A percentile compares a stretch with the other conserved stretches of the same genome.
Evolutionary conservation across 2,888 invertebrate genomes (phyloP).

Genomic region (Rotaria sp.): DNA sequence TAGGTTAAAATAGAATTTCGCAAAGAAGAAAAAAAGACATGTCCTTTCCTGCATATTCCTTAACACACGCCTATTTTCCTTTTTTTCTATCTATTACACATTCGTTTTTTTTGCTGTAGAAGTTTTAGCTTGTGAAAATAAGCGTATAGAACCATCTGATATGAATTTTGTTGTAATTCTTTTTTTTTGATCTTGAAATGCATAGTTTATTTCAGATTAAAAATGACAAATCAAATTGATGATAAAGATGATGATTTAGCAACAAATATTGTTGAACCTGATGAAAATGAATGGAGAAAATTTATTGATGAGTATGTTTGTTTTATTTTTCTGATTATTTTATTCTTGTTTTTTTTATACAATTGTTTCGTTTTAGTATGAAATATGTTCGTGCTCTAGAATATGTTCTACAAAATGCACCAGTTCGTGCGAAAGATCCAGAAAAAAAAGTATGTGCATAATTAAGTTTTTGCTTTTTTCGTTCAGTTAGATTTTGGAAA

Average conservation of each 20-base stretch:
- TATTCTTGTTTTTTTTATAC: neutral
- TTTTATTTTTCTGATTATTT: neutral
- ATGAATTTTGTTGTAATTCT: neutral
- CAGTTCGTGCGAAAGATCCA: neutral
- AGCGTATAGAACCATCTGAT: neutral
- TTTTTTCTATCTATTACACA: neutral
- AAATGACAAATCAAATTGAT: constrained; percentile 4
- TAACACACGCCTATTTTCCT: neutral
- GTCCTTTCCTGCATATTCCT: neutral
- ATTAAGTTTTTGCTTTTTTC: neutral
- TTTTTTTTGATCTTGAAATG: neutral
- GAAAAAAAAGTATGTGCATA: neutral
- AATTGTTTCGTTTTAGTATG: neutral
- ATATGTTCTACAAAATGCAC: constrained; percentile 31
- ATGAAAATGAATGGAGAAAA: constrained; percentile 29
- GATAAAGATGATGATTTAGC: neutral
- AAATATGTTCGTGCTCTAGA: constrained; percentile 23
- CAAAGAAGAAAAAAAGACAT: neutral
- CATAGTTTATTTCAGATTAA: neutral
- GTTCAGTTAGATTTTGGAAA: no score
- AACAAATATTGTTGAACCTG: neutral
- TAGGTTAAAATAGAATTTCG: neutral
- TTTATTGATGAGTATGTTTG: neutral
- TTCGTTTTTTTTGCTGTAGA: neutral
- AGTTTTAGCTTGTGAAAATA: neutral